phyloP scores from a whole-genome alignment of 2,888 invertebrate genomes.

The Drosophila silvestris region DNA sequence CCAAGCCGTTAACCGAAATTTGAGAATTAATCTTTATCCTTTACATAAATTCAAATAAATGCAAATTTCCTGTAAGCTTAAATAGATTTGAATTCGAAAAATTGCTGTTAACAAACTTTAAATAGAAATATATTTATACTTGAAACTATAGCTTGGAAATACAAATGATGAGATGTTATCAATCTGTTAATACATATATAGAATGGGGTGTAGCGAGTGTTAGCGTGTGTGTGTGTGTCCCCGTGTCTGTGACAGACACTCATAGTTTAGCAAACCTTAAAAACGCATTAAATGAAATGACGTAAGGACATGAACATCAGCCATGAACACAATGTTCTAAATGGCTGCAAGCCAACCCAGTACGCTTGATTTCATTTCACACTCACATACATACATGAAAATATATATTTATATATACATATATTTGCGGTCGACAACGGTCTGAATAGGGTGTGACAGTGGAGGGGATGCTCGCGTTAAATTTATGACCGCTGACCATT shows the following conservation, averaged over 20 bases:
- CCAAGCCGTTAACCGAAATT: neutral
- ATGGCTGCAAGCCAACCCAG: conserved; percentile 27
- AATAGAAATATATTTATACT: neutral
- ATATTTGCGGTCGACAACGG: neutral
- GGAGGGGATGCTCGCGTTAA: conserved; percentile 43
- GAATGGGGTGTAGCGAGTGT: neutral
- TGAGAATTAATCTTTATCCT: neutral
- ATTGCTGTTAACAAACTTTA: neutral
- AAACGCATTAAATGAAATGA: conserved; percentile 70
- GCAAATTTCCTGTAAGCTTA: neutral
- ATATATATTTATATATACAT: neutral
- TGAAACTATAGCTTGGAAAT: neutral
- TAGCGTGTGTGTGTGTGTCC: neutral
- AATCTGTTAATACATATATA: neutral
- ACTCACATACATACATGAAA: neutral
- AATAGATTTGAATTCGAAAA: neutral
- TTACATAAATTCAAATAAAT: neutral
- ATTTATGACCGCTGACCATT: conserved; percentile 79
- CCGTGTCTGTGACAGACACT: neutral
- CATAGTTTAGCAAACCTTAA: conserved; percentile 51
- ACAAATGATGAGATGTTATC: neutral
- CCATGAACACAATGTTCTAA: conserved; percentile 29
- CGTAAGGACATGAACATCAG: conserved; percentile 28
- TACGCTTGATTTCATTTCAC: conserved; percentile 51
- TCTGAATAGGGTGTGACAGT: neutral